Percentiles rank a stretch among this genome's conserved stretches.
phyloP scores from a whole-genome alignment of 1,140 invertebrate genomes.

The Brachionus plicatilis region DNA sequence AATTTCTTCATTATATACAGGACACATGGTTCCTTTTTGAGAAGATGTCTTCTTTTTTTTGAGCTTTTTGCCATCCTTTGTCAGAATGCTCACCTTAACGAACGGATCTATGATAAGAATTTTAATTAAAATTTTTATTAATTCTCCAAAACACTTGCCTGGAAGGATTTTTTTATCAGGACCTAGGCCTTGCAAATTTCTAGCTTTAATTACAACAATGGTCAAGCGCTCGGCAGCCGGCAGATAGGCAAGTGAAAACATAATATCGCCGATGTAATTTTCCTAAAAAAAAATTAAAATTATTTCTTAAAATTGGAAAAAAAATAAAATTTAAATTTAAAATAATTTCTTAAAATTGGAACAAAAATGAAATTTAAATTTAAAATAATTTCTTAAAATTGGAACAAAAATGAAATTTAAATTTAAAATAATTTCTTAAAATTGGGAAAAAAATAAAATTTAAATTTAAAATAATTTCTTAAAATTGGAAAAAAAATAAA shows the following conservation, averaged over 20 bases:
- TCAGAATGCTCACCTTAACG: conserved; percentile 92
- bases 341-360: too few relatives aligned
- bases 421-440: not conserved
- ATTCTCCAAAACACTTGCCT: not conserved
- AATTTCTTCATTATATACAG: conserved; percentile 92
- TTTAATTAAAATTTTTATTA: too few relatives aligned
- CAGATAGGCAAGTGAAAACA: conserved; percentile 75
- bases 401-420: not conserved
- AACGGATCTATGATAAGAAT: conserved; percentile 61
- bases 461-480: not conserved
- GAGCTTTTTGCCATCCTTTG: conserved; percentile 84
- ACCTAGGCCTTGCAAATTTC: conserved; percentile 65
- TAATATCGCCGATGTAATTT: conserved; percentile 60
- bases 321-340: not conserved
- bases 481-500: too few relatives aligned
- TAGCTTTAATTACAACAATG: conserved; percentile 73
- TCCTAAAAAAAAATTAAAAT: conserved; percentile 42
- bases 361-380: not conserved
- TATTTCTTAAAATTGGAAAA: too few relatives aligned
- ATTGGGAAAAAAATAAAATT: too few relatives aligned
- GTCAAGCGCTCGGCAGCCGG: conserved; percentile 78
- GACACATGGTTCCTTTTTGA: conserved; percentile 91
- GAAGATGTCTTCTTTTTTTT: conserved; percentile 99
- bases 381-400: too few relatives aligned
- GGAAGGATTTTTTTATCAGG: conserved; percentile 44